Percentiles rank a stretch among this genome's conserved stretches.
Conservation (phyloP, 2,797 vertebrate genomes). For the Leptoclinus maculatus region DNA sequence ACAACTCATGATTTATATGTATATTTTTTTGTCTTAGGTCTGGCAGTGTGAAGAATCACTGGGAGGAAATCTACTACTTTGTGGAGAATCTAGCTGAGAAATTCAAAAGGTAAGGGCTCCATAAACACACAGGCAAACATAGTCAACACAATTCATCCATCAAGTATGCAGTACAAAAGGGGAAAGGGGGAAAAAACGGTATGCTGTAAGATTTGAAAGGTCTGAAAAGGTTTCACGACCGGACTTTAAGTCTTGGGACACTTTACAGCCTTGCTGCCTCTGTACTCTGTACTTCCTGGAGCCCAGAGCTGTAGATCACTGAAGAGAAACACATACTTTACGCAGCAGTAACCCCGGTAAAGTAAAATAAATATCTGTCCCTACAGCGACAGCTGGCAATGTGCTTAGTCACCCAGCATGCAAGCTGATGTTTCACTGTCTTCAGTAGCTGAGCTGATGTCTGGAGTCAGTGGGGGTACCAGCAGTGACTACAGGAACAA, state of each 20-base stretch:
- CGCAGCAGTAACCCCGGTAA: conserved; percentile 25
- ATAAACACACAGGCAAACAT: not conserved
- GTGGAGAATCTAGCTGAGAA: conserved; percentile 91
- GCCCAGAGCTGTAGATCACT: conserved; percentile 33
- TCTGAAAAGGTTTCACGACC: not conserved
- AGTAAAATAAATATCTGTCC: conserved; percentile 53
- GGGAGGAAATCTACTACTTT: conserved; percentile 91
- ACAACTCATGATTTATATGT: not conserved
- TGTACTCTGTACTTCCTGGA: conserved; percentile 47
- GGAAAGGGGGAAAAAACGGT: too few relatives aligned
- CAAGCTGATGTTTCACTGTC: conserved; percentile 22
- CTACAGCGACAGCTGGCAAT: conserved; percentile 43
- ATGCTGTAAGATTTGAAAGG: conserved; percentile 7
- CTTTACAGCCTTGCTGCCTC: conserved; percentile 14
- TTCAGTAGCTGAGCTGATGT: conserved; percentile 16
- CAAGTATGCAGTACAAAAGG: not conserved
- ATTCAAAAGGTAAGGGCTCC: conserved; percentile 88
- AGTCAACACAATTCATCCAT: not conserved
- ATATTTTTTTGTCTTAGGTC: conserved; percentile 81
- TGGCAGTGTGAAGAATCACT: conserved; percentile 92
- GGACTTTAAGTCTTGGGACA: conserved; percentile 5
- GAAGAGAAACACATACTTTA: conserved; percentile 54
- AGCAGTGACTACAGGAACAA: conserved; percentile 4
- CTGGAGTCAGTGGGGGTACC: conserved; percentile 16
- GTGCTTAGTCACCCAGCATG: conserved; percentile 49